Conservation (phyloP, 2,113 vertebrate genomes). For the Octodon degus region DNA sequence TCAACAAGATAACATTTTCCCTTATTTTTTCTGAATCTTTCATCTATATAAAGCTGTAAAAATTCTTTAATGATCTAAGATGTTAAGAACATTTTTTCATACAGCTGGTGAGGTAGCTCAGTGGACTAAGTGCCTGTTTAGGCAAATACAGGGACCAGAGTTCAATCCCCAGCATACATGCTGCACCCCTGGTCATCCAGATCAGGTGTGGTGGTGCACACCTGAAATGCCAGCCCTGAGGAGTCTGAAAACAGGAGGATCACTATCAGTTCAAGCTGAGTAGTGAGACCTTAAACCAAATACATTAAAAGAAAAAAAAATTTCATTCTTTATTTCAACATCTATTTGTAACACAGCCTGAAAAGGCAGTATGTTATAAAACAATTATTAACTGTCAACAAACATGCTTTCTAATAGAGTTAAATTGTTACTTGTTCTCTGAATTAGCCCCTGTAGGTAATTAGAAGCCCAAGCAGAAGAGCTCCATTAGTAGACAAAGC, state of each 20-base stretch:
- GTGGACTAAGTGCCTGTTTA: too few species aligned
- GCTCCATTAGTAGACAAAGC: neutral
- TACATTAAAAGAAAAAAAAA: too few species aligned
- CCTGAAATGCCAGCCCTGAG: too few species aligned
- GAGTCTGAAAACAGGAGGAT: too few species aligned
- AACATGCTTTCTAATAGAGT: neutral
- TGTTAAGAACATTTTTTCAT: constrained; percentile 36
- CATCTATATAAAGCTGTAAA: neutral
- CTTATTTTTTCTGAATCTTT: neutral
- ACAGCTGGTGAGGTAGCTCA: too few species aligned
- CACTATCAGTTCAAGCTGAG: too few species aligned
- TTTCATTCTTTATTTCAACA: neutral
- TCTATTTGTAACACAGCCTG: neutral
- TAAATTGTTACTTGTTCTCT: neutral
- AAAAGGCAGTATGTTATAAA: neutral
- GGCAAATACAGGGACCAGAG: too few species aligned
- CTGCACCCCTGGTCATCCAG: too few species aligned
- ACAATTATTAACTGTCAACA: constrained; percentile 12
- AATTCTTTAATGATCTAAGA: neutral
- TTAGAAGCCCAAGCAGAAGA: neutral
- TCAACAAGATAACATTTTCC: neutral
- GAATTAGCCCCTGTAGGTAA: neutral
- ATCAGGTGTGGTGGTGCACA: too few species aligned
- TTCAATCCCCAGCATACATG: too few species aligned
- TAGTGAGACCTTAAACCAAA: too few species aligned